These are phyloP conservation scores for Rhincodon typus DNA, from an alignment of 2,797 vertebrate genomes.

Conservation along the genomic window DNA sequence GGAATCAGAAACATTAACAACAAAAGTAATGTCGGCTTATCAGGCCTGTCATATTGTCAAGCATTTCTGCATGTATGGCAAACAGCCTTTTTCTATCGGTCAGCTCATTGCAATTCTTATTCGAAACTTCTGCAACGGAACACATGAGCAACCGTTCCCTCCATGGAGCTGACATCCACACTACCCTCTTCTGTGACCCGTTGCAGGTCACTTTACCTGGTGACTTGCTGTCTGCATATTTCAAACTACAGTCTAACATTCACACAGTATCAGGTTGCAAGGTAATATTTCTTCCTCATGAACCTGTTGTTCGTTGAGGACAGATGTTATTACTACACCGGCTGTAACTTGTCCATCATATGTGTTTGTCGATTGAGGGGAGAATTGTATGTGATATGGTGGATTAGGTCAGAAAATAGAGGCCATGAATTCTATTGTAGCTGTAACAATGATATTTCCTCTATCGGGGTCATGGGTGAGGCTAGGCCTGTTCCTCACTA, in stretches of 20 bases:
- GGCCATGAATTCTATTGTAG: background rate
- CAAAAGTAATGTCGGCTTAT: no score
- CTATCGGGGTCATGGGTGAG: background rate
- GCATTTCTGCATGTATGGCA: no score
- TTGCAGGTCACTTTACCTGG: background rate
- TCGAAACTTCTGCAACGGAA: no score
- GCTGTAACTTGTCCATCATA: background rate
- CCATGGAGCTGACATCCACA: background rate
- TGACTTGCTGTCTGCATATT: background rate
- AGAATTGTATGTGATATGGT: background rate
- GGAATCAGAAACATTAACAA: no score
- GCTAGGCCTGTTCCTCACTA: background rate
- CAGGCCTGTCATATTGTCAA: no score
- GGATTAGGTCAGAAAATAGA: background rate
- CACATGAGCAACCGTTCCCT: no score
- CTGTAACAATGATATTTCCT: background rate
- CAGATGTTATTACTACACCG: background rate
- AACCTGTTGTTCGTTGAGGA: background rate
- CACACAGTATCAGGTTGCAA: background rate
- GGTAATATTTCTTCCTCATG: background rate
- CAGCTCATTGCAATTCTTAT: no score
- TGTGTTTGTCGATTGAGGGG: background rate
- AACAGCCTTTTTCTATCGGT: no score
- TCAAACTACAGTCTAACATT: background rate
- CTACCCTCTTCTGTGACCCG: background rate